Evolutionary conservation across 2,797 vertebrate genomes (phyloP), one percentile per base, ranked within the genome.

Genomic region (Parotocinclus haroldoi): DNA sequence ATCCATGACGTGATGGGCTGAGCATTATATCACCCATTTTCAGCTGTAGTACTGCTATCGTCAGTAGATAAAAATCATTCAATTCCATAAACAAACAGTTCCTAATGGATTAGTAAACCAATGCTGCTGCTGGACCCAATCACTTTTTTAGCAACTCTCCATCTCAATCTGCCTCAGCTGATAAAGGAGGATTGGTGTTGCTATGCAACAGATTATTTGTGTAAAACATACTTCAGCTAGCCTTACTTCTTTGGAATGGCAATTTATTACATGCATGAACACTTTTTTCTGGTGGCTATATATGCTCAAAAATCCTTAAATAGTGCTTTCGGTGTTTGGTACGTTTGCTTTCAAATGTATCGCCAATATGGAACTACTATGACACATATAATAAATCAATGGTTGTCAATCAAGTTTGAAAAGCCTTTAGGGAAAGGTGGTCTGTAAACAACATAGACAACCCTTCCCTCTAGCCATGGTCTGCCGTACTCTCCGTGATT

Each of bases 161-260:
- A 59, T 53, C 48, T 61, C 27, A 51, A 57, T 37, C 52, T 19
- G 53, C 66, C 48, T 63, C 40, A 44, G 39, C 63, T 65, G 60
- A 73, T 71, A 75, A 78, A 64, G 10, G 14, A 73, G 55, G 61
- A 67, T 70, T 62, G 40, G 51, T 65, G 76, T 78, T 78, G 70
- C 73, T 44, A 45, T 37, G 76, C 73, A 78, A 78, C 73, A 44
- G 52, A 73, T 71, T 73, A 78, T 75, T 73, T 75, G 64, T 60
- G 46, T 50, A 70, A 70, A 51, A 70, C 73, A 71, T 48, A 50
- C 10, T 49, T 50, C 10, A 54, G 36, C 49, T 61, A 40, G 55
- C 49, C 55, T 59, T 40, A 54, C 42, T 53, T 64, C 17, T 60
- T 59, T 68, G 48, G 51, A 68, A 66, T 52, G 51, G 16, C 50